These are phyloP conservation scores for Bombus pascuorum DNA, from an alignment of 1,140 invertebrate species.

Conservation along the genomic window DNA sequence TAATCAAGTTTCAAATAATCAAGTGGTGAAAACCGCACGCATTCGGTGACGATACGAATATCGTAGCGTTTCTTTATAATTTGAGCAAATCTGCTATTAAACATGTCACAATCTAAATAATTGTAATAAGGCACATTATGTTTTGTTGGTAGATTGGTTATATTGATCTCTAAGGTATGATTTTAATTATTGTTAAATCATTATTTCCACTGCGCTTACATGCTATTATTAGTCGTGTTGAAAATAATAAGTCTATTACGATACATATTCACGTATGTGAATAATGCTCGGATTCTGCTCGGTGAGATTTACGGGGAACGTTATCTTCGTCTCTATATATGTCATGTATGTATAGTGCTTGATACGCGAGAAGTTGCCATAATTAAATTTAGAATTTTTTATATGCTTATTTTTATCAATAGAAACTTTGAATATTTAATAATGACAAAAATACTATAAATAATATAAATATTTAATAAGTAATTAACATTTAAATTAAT, in stretches of 20 bases:
- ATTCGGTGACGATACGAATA: no score
- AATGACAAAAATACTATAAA: background rate
- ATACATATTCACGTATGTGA: background rate
- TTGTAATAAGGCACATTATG: background rate
- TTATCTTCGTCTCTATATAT: background rate
- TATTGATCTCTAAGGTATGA: background rate
- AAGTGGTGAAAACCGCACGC: no score
- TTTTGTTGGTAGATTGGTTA: background rate
- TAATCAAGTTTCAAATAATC: background rate
- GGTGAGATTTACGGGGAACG: background rate
- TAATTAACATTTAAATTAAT: background rate
- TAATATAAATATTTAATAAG: background rate
- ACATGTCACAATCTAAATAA: background rate
- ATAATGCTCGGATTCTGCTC: conserved; percentile 56
- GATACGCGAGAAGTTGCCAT: background rate
- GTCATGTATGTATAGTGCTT: background rate
- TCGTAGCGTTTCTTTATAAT: no score
- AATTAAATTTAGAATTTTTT: background rate
- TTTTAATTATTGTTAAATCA: background rate
- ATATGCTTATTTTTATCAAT: background rate
- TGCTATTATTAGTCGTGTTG: background rate
- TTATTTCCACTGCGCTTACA: background rate
- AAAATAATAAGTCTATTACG: conserved; percentile 9
- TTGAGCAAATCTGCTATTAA: background rate
- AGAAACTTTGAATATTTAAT: background rate